Evolutionary conservation across 2,797 vertebrate genomes (phyloP).

Genomic region (Macropus fuliginosus): DNA sequence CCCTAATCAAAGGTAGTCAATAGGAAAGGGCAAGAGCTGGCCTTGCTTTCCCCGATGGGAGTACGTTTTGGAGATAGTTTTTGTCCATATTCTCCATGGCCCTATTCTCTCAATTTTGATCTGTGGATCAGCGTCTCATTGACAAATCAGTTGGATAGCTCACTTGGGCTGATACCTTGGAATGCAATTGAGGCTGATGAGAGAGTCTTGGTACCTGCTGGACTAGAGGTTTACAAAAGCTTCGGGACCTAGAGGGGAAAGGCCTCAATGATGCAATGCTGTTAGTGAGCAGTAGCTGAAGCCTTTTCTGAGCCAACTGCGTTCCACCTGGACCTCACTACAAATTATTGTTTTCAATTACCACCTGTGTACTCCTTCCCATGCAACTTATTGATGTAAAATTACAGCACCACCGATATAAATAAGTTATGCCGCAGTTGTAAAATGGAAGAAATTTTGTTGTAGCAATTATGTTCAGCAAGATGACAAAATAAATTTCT

Average conservation of each 20-base stretch:
- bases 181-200: conserved; percentile 40
- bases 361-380: conserved; percentile 90
- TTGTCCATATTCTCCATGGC: background rate
- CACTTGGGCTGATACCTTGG: conserved; percentile 21
- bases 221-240: conserved; percentile 36
- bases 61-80: background rate
- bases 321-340: conserved; percentile 87
- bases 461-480: conserved; percentile 92
- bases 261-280: conserved; percentile 45
- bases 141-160: background rate
- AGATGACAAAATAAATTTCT: conserved; percentile 92
- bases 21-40: background rate
- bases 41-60: rapidly evolving
- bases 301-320: conserved; percentile 81
- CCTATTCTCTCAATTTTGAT: background rate
- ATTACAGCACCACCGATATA: conserved; percentile 89
- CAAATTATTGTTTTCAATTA: conserved; percentile 90
- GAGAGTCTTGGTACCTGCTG: background rate
- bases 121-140: conserved; percentile 26
- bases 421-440: conserved; percentile 90
- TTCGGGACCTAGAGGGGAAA: conserved; percentile 46
- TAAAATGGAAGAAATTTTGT: conserved; percentile 91
- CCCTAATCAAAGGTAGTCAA: background rate
- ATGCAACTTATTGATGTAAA: conserved; percentile 90
- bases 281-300: conserved; percentile 72